Evolutionary conservation across 2,888 invertebrate species (phyloP), one percentile per base, ranked within the genome.

Genomic region (Belgica antarctica): DNA sequence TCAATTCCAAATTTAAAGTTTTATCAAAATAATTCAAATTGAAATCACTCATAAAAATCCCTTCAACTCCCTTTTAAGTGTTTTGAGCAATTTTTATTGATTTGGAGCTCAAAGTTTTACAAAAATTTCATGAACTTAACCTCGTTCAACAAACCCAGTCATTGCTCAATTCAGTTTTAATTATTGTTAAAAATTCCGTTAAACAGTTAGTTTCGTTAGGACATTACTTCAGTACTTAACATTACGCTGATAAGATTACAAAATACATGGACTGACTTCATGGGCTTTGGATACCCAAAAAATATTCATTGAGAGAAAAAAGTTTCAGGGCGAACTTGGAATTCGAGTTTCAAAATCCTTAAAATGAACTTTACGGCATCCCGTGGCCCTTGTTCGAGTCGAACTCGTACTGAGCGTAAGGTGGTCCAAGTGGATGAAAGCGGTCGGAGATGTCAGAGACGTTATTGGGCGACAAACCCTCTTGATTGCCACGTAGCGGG

Each of bases 361-460:
- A 17, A 22, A 5, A 63, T 3, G 25, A 52, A 17, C n/a, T 61
- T 61, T 61, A 70, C 24, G 70, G 70, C 25, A 70, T 61, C 22
- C 68, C 68, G 19, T 70, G 70, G 3, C 41, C 61, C 24, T 70
- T 70, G 17, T 59, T 61, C 19, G 70, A 59, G 25, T 70, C 68
- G 19, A 71, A 71, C 61, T 71, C 71, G 31, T 71, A 71, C 52
- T 71, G 62, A 15, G 70, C 34, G 34, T 71, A 71, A 24, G 70
- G 70, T 62, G 71, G 71, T 41, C 70, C 71, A 10, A 71, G 62
- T 62, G 71, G 65, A 57, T 71, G 70, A 36, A 71, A 71, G 12
- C 71, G 70, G 17, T 66, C 41, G n/a, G 52, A 66, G 12, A 70
- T 68, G 62, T 70, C 70, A 28, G 65, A 63, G n/a, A 46, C 61